These are phyloP conservation scores for Pseudomyrmex cubaensis DNA, from an alignment of 1,140 invertebrate species.

Conservation along the genomic window DNA sequence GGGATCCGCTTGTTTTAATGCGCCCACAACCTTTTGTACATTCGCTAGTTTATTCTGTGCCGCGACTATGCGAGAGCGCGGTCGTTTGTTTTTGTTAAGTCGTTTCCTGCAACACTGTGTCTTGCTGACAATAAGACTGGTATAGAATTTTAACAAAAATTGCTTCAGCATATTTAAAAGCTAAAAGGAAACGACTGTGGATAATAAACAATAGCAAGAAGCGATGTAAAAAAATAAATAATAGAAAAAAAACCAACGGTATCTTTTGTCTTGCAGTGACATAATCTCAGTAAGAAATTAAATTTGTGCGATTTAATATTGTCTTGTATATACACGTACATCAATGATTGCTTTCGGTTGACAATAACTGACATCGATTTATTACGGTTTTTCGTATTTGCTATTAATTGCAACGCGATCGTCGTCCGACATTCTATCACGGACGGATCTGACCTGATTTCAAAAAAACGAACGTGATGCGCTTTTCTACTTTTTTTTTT, in stretches of 20 bases:
- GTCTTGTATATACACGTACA: background rate
- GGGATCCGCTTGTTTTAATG: slow-evolving; percentile 49
- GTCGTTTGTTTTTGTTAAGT: slow-evolving; percentile 37
- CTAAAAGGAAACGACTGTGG: background rate
- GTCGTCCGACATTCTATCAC: slow-evolving; percentile 8
- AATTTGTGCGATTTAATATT: background rate
- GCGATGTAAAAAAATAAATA: background rate
- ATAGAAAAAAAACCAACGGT: no score
- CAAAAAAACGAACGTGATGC: slow-evolving; percentile 15
- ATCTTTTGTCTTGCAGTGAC: background rate
- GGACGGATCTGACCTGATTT: slow-evolving; percentile 24
- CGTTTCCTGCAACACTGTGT: slow-evolving; percentile 17
- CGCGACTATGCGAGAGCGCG: background rate
- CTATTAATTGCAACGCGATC: slow-evolving; percentile 15
- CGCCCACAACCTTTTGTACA: slow-evolving; percentile 33
- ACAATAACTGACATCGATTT: slow-evolving; percentile 9
- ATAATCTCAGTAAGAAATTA: background rate
- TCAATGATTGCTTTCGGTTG: background rate
- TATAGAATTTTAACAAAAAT: slow-evolving; percentile 21
- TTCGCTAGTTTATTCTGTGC: slow-evolving; percentile 34
- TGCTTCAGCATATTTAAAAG: background rate
- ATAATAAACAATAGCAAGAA: slow-evolving; percentile 15
- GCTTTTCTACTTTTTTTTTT: background rate
- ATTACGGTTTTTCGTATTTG: slow-evolving; percentile 22
- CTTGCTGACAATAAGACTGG: slow-evolving; percentile 9